Base-by-base conservation (phyloP, 64 coral and sea anemone species). In the Anthopleura sola region DNA sequence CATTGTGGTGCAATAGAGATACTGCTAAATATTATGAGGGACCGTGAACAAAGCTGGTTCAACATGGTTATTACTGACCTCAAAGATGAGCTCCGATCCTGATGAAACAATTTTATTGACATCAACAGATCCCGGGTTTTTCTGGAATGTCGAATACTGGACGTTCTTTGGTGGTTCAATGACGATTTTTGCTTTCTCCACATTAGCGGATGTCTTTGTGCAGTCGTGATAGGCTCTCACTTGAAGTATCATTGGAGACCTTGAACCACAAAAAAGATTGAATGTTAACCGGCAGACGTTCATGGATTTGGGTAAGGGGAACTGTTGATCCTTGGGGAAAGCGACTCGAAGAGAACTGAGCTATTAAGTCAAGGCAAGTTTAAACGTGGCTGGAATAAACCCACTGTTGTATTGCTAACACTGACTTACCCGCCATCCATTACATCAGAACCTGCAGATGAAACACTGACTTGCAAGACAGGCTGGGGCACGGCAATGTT, bases 401-500 rank as follows among this genome's bases (percentile, higher is more conserved):
- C 2, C 40, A 44, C 9, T 44, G 40, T 56, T 56, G 40, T 56
- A 56, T 18, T 18, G 16, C 4, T 56, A 56, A 56, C 55, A 21
- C 55, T 56, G n/a, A 13, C 66, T 34, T 71, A 71, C 66, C 66
- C 66, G 66, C 10, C 13, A 71, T 71, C 66, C 66, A 71, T 36
- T 0, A 71, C 66, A 34, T 71, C 66, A 33, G 66, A 33, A 11
- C 66, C 66, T 32, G 66, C 10, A 71, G 66, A 71, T 31, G 66
- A 32, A 15, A 34, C 66, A 71, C 28, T 49, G 12, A 90, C 74
- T 0, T 90, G 75, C 68, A 96, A 34, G 29, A 51, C 85, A 32
- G 94, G 94, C 36, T 82, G 84, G 13, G 84, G 66, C 40, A 80
- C 79, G 31, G 87, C 57, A 23, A 84, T 80, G 10, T 85, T 78